These are phyloP conservation scores for Lasioglossum baleicum DNA, from an alignment of 1,140 invertebrate genomes.

Conservation along the genomic window DNA sequence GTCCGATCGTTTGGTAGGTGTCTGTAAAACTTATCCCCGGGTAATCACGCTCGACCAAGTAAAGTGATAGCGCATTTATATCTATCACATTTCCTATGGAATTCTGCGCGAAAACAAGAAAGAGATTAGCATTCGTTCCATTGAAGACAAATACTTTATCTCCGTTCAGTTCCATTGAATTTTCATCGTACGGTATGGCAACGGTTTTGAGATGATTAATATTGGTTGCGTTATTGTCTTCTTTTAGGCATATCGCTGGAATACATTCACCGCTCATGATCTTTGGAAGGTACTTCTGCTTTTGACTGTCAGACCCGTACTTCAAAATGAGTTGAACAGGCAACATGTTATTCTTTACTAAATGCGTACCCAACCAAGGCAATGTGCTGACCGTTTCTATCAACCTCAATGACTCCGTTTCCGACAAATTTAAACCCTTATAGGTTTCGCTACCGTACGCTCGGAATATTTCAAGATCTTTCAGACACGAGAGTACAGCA, in stretches of 20 bases:
- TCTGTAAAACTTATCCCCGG: slow-evolving; percentile 85
- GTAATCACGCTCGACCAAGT: slow-evolving; percentile 87
- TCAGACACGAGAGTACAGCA: slow-evolving; percentile 63
- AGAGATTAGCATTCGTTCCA: slow-evolving; percentile 77
- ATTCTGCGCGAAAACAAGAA: slow-evolving; percentile 79
- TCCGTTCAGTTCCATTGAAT: slow-evolving; percentile 78
- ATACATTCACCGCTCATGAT: slow-evolving; percentile 77
- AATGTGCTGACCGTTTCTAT: slow-evolving; percentile 80
- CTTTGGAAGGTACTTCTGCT: slow-evolving; percentile 77
- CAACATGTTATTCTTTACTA: slow-evolving; percentile 77
- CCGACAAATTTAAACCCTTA: slow-evolving; percentile 75
- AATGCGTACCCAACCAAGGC: slow-evolving; percentile 71
- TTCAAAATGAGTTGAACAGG: slow-evolving; percentile 77
- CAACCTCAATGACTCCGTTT: slow-evolving; percentile 81
- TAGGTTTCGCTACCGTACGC: slow-evolving; percentile 61
- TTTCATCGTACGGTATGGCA: slow-evolving; percentile 64
- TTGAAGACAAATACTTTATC: slow-evolving; percentile 79
- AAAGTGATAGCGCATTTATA: slow-evolving; percentile 82
- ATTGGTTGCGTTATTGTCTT: slow-evolving; percentile 68
- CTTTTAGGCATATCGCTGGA: slow-evolving; percentile 78
- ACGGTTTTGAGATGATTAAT: slow-evolving; percentile 69
- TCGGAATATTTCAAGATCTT: slow-evolving; percentile 66
- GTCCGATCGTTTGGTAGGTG: slow-evolving; percentile 88
- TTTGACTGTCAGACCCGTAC: slow-evolving; percentile 75
- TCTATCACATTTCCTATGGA: slow-evolving; percentile 27